Evolutionary conservation across 2,113 vertebrate genomes (phyloP).

Genomic region (Tylochromis polylepis): DNA sequence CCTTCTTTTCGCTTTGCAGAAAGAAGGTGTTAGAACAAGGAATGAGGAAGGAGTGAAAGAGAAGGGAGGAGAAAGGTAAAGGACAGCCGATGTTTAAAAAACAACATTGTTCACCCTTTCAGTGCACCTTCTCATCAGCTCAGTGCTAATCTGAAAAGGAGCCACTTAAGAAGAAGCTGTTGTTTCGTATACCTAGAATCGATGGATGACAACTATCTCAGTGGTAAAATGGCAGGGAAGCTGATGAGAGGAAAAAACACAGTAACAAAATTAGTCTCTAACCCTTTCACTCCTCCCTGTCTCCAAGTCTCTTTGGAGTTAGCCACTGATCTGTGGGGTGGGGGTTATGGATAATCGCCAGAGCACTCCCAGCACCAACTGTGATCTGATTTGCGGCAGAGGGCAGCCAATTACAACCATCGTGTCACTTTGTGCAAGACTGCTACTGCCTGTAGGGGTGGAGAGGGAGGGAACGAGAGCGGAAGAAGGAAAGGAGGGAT

Average conservation of each 20-base stretch:
- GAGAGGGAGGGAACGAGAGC: neutral
- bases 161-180: slow-evolving; percentile 20
- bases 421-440: slow-evolving; percentile 70
- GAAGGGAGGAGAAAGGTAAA: neutral
- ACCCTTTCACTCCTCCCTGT: slow-evolving; percentile 6
- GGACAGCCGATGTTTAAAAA: slow-evolving; percentile 10
- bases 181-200: slow-evolving; percentile 21
- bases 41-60: neutral
- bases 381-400: slow-evolving; percentile 59
- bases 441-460: slow-evolving; percentile 36
- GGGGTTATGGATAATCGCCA: slow-evolving; percentile 48
- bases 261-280: slow-evolving; percentile 35
- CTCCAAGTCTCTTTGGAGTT: slow-evolving; percentile 28
- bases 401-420: slow-evolving; percentile 73
- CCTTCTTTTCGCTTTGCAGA: slow-evolving; percentile 7
- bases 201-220: neutral
- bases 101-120: neutral
- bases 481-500: neutral
- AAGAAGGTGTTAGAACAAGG: neutral
- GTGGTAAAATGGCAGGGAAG: neutral
- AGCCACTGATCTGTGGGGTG: slow-evolving; percentile 27
- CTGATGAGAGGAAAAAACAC: neutral
- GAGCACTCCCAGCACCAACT: slow-evolving; percentile 43
- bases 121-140: neutral
- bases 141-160: slow-evolving; percentile 16